These are phyloP conservation scores for Reticulitermes lucifugus DNA, from an alignment of 2,888 invertebrate genomes.

Conservation along the genomic window DNA sequence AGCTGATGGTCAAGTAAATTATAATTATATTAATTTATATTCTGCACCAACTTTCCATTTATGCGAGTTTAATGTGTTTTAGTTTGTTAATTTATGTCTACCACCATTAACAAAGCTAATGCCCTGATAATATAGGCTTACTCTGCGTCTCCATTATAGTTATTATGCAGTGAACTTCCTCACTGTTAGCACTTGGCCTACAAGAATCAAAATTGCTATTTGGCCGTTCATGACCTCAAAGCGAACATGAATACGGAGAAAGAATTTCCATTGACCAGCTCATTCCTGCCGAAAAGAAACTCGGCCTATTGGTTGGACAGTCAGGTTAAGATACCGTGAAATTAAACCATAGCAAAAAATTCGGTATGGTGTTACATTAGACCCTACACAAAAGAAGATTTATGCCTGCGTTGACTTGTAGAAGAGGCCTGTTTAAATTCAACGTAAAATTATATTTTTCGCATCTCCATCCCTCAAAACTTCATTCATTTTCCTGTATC, in stretches of 20 bases:
- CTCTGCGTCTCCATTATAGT: background rate
- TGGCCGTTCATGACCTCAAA: background rate
- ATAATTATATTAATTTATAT: conserved; percentile 21
- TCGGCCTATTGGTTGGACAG: too few species aligned
- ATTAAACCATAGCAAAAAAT: too few species aligned
- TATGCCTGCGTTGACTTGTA: too few species aligned
- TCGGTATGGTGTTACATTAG: too few species aligned
- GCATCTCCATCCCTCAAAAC: too few species aligned
- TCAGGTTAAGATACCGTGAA: too few species aligned
- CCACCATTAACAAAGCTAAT: conserved; percentile 9
- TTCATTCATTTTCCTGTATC: too few species aligned
- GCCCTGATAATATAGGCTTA: background rate
- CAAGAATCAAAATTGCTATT: background rate
- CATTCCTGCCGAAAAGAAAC: background rate
- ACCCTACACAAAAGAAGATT: too few species aligned
- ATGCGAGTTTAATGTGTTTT: conserved; percentile 10
- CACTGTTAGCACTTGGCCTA: background rate
- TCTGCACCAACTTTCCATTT: background rate
- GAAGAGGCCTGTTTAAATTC: too few species aligned
- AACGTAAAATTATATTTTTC: too few species aligned
- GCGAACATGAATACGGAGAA: background rate
- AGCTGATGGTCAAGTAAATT: background rate
- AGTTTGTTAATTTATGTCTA: conserved; percentile 20
- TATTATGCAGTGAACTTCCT: background rate
- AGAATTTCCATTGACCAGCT: background rate